Conservation (phyloP, 2,888 invertebrate species). For the Pimpla rufipes region DNA sequence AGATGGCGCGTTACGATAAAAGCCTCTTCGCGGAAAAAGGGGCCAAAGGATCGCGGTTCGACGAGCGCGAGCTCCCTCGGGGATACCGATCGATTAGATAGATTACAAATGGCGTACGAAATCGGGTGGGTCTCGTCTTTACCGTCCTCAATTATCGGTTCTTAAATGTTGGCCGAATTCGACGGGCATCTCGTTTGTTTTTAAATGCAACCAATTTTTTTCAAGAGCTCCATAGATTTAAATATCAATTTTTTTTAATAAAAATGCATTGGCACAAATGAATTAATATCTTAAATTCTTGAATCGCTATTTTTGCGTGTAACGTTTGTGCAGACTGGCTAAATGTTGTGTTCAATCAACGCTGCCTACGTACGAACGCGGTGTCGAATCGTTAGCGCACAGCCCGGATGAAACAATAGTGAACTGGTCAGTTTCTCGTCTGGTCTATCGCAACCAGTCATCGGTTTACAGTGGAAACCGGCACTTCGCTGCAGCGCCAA, state of each 20-base stretch:
- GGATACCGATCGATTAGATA: constrained; percentile 41
- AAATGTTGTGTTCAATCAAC: constrained; percentile 7
- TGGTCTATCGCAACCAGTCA: constrained; percentile 10
- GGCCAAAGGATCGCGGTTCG: neutral
- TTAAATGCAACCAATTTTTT: neutral
- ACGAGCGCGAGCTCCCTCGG: neutral
- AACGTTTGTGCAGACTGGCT: too few species aligned
- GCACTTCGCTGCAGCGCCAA: neutral
- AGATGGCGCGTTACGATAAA: constrained; percentile 52
- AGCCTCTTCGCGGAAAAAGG: constrained; percentile 25
- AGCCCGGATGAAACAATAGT: constrained; percentile 33
- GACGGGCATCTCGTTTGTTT: neutral
- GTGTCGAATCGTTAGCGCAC: constrained; percentile 18
- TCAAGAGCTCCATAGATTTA: too few species aligned
- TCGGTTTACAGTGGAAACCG: neutral
- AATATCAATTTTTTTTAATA: too few species aligned
- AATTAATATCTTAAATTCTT: too few species aligned
- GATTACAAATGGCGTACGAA: constrained; percentile 17
- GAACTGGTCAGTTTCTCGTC: constrained; percentile 36
- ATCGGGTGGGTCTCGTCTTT: constrained; percentile 16
- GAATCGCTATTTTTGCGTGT: too few species aligned
- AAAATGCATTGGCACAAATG: too few species aligned
- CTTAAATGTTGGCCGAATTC: neutral
- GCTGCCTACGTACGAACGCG: constrained; percentile 23
- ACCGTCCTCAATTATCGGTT: neutral